Percentiles rank a stretch among this genome's conserved stretches.
Evolutionary conservation across 2,888 invertebrate genomes (phyloP).

Genomic region (Caenorhabditis angaria): DNA sequence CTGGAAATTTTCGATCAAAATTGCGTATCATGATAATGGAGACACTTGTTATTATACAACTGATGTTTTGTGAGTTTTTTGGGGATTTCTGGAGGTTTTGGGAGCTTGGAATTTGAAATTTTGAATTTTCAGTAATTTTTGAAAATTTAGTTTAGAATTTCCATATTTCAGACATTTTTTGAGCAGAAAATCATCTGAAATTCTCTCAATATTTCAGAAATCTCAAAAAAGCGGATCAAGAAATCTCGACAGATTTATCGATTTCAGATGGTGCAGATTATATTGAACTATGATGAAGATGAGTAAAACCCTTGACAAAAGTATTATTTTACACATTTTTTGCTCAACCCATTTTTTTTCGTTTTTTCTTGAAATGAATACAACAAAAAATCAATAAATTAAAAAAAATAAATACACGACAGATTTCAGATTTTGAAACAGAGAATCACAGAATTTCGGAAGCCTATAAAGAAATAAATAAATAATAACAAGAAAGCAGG

Average conservation of each 20-base stretch:
- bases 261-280: neutral
- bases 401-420: neutral
- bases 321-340: neutral
- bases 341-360: neutral
- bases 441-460: neutral
- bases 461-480: neutral
- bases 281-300: too few species aligned
- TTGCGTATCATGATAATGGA: neutral
- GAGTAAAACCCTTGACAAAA: too few species aligned
- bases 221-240: neutral
- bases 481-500: too few species aligned
- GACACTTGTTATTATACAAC: neutral
- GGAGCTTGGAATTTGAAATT: too few species aligned
- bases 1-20: neutral
- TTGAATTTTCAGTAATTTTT: neutral
- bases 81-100: too few species aligned
- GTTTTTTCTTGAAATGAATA: too few species aligned
- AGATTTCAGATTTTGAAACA: too few species aligned
- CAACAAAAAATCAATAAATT: neutral
- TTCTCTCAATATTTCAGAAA: neutral
- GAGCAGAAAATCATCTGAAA: too few species aligned
- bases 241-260: neutral
- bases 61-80: neutral
- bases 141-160: too few species aligned
- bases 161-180: too few species aligned